Evolutionary conservation across 1,140 invertebrate genomes (phyloP).

Genomic region (Aphis craccivora): DNA sequence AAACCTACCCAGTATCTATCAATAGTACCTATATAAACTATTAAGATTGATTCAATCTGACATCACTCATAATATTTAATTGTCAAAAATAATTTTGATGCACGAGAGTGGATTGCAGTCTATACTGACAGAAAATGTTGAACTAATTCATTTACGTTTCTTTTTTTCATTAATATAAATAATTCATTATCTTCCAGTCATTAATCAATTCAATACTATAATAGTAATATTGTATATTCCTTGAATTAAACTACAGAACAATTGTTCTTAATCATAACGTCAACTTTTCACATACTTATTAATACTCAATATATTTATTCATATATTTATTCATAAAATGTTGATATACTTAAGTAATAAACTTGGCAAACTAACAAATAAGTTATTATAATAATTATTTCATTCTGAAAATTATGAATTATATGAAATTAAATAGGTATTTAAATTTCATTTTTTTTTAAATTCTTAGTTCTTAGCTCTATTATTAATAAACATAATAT

Average conservation of each 20-base stretch:
- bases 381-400: background rate
- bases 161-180: too few relatives aligned
- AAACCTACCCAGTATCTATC: background rate
- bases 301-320: too few relatives aligned
- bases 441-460: too few relatives aligned
- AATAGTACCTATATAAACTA: background rate
- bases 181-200: background rate
- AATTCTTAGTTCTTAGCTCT: too few relatives aligned
- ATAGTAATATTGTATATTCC: background rate
- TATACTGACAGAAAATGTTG: background rate
- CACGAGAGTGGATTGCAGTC: background rate
- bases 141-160: conserved; percentile 24
- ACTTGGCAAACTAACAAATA: background rate
- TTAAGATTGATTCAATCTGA: background rate
- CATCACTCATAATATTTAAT: background rate
- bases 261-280: background rate
- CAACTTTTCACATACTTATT: background rate
- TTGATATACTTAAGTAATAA: background rate
- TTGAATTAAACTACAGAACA: background rate
- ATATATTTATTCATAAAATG: background rate
- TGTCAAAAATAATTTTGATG: background rate
- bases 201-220: conserved; percentile 2
- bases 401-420: background rate
- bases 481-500: too few relatives aligned
- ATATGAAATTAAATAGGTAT: too few relatives aligned